These are phyloP conservation scores for Channa argus DNA, from an alignment of 2,113 vertebrate genomes.

Conservation along the genomic window DNA sequence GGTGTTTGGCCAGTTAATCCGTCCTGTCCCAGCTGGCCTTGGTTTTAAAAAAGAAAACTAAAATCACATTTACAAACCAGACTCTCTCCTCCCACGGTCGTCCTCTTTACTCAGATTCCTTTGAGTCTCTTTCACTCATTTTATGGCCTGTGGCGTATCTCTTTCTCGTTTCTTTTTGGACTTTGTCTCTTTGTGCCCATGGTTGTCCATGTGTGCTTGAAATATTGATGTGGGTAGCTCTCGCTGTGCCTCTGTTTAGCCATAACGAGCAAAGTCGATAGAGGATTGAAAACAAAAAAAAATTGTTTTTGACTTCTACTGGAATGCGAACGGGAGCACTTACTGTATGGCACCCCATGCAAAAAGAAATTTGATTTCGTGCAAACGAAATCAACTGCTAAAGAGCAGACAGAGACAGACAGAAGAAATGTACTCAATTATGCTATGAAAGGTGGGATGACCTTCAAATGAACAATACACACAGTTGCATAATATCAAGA, in stretches of 20 bases:
- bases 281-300: slow-evolving; percentile 30
- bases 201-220: slow-evolving; percentile 41
- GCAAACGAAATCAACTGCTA: slow-evolving; percentile 17
- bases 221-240: slow-evolving; percentile 60
- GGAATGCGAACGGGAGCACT: slow-evolving; percentile 34
- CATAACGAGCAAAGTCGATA: slow-evolving; percentile 49
- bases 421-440: neutral
- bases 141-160: slow-evolving; percentile 18
- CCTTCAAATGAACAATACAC: slow-evolving; percentile 47
- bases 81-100: neutral
- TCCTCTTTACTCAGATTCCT: neutral
- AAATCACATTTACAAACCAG: slow-evolving; percentile 25
- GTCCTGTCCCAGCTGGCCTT: slow-evolving; percentile 24
- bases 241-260: slow-evolving; percentile 24
- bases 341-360: neutral
- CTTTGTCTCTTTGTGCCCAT: slow-evolving; percentile 34
- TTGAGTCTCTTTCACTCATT: neutral
- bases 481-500: slow-evolving; percentile 16
- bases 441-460: slow-evolving; percentile 25
- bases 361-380: slow-evolving; percentile 5
- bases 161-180: slow-evolving; percentile 26
- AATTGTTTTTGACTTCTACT: slow-evolving; percentile 27
- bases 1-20: slow-evolving; percentile 29
- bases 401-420: slow-evolving; percentile 2
- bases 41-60: slow-evolving; percentile 13